Evolutionary conservation across 64 coral and sea anemone species (phyloP), one percentile per base, ranked within the genome.

Genomic region (Porites australiensis): DNA sequence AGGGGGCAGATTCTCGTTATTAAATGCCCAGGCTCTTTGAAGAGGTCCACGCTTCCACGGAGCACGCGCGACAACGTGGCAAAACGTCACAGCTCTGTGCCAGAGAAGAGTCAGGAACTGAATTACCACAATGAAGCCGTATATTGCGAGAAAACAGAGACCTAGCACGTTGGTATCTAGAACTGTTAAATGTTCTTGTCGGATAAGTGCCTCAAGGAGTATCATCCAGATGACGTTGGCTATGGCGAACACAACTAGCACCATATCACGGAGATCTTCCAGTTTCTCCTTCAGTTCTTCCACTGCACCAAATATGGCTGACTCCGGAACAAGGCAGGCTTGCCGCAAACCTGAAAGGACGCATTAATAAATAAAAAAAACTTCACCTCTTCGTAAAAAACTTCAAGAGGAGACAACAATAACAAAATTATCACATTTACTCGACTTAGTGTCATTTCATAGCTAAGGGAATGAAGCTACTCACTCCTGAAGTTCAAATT

Each of bases 281-380:
- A 98, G 94, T 63, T 98, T 96, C 79, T 96, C 97, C 71, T 95
- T 93, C 13, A 98, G 91, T 71, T 96, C 94, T 15, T 88, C 70
- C 43, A 90, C 83, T 64, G 82, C 94, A 58, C 97, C 90, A 91
- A 96, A 98, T 23, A 95, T 82, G 27, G 91, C 91, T 51, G 97
- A 98, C 58, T 98, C 97, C 1, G 97, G 97, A 13, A 98, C 59
- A 22, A 98, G 91, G 23, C 97, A 95, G 2, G 61, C 67, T 51
- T 93, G 77, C 57, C 97, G 88, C 57, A 98, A 70, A 51, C 77
- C 68, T 71, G 64, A 44, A 58, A 19, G 61, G 8, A 72, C 82
- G 47, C 8, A 61, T 16, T 3, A 22, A 57, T 27, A 18, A 70
- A 52, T 48, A 50, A 46, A 87, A 66, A 59, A 16, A 18, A 18